Evolutionary conservation across 2,888 invertebrate species (phyloP).

Genomic region (Sepioteuthis lessoniana): DNA sequence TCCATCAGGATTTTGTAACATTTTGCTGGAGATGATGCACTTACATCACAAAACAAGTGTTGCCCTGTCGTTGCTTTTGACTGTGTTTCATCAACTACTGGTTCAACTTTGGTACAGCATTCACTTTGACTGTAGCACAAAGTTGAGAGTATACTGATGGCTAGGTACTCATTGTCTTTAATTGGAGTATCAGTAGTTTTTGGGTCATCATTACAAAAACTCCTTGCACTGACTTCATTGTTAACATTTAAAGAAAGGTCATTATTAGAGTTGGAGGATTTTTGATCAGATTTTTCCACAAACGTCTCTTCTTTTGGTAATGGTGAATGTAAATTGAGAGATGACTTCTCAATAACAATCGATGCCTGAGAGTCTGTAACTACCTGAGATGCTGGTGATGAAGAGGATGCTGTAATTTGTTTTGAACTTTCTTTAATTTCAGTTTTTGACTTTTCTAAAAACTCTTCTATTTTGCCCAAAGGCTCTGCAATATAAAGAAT

Average conservation of each 20-base stretch:
- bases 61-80: neutral
- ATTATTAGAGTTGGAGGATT: neutral
- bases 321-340: neutral
- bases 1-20: constrained; percentile 4
- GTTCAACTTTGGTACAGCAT: neutral
- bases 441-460: neutral
- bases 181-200: neutral
- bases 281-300: neutral
- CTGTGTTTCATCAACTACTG: neutral
- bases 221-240: neutral
- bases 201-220: neutral
- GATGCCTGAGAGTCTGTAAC: neutral
- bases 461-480: neutral
- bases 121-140: neutral
- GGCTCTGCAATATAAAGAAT: neutral
- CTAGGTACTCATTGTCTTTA: neutral
- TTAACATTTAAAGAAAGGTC: neutral
- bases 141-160: constrained; percentile 14
- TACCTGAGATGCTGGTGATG: neutral
- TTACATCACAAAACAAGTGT: neutral
- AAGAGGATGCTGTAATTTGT: neutral
- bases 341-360: neutral
- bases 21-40: neutral
- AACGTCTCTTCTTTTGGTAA: neutral
- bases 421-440: neutral